Percentiles rank a stretch among this genome's conserved stretches.
Conservation (phyloP, 2,888 invertebrate species). For the Ceraclea dissimilis region DNA sequence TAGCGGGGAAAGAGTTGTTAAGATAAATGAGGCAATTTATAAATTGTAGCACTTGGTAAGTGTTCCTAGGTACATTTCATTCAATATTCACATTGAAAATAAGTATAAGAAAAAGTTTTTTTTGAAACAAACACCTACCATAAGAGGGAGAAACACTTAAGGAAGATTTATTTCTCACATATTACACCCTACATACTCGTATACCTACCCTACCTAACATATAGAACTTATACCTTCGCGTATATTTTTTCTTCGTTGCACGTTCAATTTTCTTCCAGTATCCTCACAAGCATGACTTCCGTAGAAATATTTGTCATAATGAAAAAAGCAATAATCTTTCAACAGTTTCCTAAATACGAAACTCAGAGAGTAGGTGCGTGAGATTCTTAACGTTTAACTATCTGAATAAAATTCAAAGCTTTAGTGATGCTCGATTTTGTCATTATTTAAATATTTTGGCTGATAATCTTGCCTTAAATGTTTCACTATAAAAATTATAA, state of each 20-base stretch:
- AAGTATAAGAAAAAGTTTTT: neutral
- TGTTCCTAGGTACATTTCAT: slow-evolving; percentile 1
- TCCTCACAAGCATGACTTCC: neutral
- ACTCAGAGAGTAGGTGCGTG: too few relatives aligned
- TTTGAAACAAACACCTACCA: slow-evolving; percentile 11
- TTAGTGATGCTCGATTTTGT: too few relatives aligned
- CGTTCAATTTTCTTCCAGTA: neutral
- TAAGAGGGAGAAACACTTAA: neutral
- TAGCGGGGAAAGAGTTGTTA: slow-evolving; percentile 1
- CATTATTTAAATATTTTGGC: too few relatives aligned
- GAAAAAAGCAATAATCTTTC: neutral
- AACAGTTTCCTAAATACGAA: too few relatives aligned
- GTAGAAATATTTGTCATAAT: neutral
- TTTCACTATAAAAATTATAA: too few relatives aligned
- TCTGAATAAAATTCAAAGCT: too few relatives aligned
- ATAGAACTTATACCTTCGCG: neutral
- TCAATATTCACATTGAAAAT: slow-evolving; percentile 5
- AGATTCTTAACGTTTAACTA: too few relatives aligned
- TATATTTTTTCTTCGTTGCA: neutral
- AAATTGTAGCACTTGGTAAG: slow-evolving; percentile 6
- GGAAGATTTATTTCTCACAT: slow-evolving; percentile 1
- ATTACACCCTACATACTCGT: neutral
- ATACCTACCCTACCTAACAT: neutral
- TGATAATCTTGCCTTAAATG: too few relatives aligned
- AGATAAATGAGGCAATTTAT: slow-evolving; percentile 8